phyloP scores from a whole-genome alignment of 2,797 vertebrate genomes.

The Cuculus canorus region DNA sequence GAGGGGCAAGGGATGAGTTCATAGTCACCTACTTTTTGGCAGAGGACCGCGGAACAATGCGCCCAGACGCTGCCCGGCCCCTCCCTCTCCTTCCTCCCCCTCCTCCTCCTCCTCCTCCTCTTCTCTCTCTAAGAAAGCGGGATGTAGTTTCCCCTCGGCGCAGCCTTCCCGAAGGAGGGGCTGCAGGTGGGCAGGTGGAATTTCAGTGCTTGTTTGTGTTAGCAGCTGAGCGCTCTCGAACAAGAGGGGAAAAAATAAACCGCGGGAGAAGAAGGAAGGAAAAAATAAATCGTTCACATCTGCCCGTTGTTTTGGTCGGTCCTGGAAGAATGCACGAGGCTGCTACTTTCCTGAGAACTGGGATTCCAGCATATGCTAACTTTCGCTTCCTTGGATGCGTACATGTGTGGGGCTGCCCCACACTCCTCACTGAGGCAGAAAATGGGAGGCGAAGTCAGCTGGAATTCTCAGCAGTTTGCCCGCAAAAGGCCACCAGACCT shows the following conservation, averaged over 20 bases:
- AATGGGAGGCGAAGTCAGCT: background rate
- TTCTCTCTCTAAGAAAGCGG: conserved; percentile 47
- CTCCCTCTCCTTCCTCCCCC: conserved; percentile 10
- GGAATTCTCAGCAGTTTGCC: background rate
- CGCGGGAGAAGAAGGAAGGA: conserved; percentile 28
- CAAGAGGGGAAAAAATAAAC: conserved; percentile 38
- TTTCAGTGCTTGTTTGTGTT: conserved; percentile 26
- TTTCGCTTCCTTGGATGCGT: background rate
- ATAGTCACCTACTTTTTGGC: conserved; percentile 57
- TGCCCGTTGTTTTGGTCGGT: conserved; percentile 34
- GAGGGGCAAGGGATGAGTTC: conserved; percentile 53
- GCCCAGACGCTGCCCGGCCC: background rate
- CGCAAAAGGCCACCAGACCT: background rate
- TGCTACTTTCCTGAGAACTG: background rate
- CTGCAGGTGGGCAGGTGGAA: conserved; percentile 59
- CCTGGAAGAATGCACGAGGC: background rate
- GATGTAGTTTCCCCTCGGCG: background rate
- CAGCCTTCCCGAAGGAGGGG: conserved; percentile 2
- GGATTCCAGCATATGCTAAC: background rate
- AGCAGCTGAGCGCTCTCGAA: conserved; percentile 33
- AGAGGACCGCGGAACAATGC: conserved; percentile 25
- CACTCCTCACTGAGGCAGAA: background rate
- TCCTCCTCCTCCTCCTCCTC: background rate
- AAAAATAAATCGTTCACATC: conserved; percentile 49
- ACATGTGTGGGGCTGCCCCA: background rate